phyloP scores from a whole-genome alignment of 2,888 invertebrate species.

The Idaea aversata region DNA sequence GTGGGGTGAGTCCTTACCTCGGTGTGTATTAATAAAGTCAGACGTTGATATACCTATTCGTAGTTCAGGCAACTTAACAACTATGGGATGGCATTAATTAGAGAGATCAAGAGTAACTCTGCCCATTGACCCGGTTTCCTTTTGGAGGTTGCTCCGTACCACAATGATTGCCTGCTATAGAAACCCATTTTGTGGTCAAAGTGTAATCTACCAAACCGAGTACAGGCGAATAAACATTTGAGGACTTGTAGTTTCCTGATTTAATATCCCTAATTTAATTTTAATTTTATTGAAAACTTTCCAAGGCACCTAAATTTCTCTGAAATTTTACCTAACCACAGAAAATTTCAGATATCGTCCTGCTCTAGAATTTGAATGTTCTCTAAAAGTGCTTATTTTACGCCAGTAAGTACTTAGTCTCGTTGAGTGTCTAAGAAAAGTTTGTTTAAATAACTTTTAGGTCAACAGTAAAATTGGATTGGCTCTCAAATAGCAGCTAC shows the following conservation, averaged over 20 bases:
- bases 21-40: not conserved
- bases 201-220: not conserved
- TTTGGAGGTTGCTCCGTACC: not conserved
- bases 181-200: slow-evolving; percentile 1
- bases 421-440: not conserved
- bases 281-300: not conserved
- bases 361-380: not conserved
- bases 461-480: not conserved
- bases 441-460: not conserved
- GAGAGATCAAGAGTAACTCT: not conserved
- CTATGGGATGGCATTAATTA: slow-evolving; percentile 1
- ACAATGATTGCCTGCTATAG: not conserved
- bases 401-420: not conserved
- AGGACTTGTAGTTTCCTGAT: not conserved
- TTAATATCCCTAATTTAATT: not conserved
- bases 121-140: not conserved
- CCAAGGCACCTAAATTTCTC: not conserved
- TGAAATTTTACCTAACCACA: not conserved
- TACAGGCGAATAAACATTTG: not conserved
- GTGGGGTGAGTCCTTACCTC: not conserved
- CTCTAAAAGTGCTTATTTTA: slow-evolving; percentile 1
- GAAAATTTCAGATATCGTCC: not conserved
- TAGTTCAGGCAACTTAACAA: not conserved
- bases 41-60: not conserved
- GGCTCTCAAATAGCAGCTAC: not conserved